A percentile compares a stretch with the other conserved stretches of the same genome.
These are phyloP conservation scores for Branchipolynoe longqiensis DNA, from an alignment of 2,888 invertebrate species.

Conservation along the genomic window DNA sequence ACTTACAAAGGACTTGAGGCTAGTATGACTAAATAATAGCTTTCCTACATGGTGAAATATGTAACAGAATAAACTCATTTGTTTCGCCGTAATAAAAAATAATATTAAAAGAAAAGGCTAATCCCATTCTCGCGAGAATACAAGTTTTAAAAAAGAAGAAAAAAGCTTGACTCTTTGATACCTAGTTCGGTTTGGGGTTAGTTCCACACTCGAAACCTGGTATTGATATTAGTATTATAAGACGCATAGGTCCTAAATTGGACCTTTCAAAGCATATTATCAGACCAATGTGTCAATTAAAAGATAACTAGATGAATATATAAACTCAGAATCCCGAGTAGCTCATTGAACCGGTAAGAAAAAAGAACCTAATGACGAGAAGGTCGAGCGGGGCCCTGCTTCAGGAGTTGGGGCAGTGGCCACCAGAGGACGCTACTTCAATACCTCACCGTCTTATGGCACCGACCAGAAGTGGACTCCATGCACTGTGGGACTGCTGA, in stretches of 20 bases:
- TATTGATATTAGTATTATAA: background rate
- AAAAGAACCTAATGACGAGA: slow-evolving; percentile 34
- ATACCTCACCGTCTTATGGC: background rate
- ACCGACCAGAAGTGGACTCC: slow-evolving; percentile 21
- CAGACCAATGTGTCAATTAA: background rate
- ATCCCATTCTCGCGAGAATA: slow-evolving; percentile 35
- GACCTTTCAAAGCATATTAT: slow-evolving; percentile 24
- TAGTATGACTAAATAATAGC: background rate
- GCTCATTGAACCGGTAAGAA: background rate
- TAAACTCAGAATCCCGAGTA: slow-evolving; percentile 5
- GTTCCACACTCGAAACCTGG: too few relatives aligned
- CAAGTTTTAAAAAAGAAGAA: too few relatives aligned
- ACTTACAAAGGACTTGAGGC: background rate
- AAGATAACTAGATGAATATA: slow-evolving; percentile 21
- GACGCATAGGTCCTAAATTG: background rate
- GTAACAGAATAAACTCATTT: slow-evolving; percentile 43
- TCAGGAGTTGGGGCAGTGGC: slow-evolving; percentile 9
- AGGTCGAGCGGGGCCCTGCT: too few relatives aligned
- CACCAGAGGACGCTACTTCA: slow-evolving; percentile 9
- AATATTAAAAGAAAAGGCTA: too few relatives aligned
- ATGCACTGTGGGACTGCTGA: slow-evolving; percentile 9
- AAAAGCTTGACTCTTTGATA: slow-evolving; percentile 2
- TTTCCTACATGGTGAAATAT: slow-evolving; percentile 27
- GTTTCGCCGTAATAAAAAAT: background rate
- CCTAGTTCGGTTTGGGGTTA: too few relatives aligned